Conservation (phyloP, 2,888 invertebrate genomes). For the Pristionchus exspectatus region DNA sequence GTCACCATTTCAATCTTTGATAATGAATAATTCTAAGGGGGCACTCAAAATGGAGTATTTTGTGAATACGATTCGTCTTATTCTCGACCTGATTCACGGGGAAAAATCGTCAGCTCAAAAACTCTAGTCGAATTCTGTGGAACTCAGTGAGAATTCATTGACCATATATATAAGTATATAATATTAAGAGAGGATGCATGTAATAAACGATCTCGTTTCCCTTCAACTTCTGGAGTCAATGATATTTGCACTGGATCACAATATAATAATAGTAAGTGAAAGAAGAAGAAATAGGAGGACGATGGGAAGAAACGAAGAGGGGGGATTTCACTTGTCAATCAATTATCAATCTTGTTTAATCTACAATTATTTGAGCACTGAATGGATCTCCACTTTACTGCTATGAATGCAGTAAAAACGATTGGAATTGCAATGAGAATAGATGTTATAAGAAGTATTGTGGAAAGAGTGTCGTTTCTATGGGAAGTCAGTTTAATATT, state of each 20-base stretch:
- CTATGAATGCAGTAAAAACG: conserved; percentile 64
- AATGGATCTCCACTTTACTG: conserved; percentile 62
- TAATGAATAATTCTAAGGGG: background rate
- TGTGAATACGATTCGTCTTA: conserved; percentile 64
- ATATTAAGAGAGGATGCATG: conserved; percentile 1
- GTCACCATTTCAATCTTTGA: background rate
- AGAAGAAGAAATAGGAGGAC: conserved; percentile 16
- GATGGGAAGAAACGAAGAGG: too few relatives aligned
- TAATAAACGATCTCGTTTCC: conserved; percentile 25
- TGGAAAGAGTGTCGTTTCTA: conserved; percentile 59
- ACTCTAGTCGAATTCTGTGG: conserved; percentile 63
- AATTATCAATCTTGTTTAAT: too few relatives aligned
- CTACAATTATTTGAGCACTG: conserved; percentile 55
- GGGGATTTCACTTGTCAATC: too few relatives aligned
- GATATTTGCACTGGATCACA: conserved; percentile 33
- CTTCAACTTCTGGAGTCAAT: background rate
- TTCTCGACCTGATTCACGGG: conserved; percentile 58
- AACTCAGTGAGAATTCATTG: background rate
- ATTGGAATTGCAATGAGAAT: conserved; percentile 63
- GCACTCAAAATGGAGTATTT: background rate
- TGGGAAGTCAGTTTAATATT: conserved; percentile 57
- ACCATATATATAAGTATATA: too few relatives aligned
- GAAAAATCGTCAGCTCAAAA: conserved; percentile 57
- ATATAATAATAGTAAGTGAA: background rate
- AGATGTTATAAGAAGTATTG: conserved; percentile 69